Conservation (phyloP, 2,888 invertebrate species). For the Augochlorella aurata region DNA sequence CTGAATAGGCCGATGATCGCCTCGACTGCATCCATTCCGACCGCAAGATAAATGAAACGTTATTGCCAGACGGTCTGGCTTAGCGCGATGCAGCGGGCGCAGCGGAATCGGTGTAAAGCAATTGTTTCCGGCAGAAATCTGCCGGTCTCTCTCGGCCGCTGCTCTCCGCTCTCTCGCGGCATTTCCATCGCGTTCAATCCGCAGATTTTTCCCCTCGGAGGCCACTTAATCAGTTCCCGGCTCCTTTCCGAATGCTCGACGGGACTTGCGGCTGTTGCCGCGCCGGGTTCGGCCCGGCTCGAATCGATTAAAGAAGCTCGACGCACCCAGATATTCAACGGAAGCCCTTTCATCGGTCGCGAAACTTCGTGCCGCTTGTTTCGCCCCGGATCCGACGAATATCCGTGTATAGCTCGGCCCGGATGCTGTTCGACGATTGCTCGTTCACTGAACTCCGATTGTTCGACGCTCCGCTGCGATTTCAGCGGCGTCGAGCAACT, state of each 20-base stretch:
- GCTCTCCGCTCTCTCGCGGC: background rate
- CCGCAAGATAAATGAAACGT: slow-evolving; percentile 62
- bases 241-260: background rate
- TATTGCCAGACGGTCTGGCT: slow-evolving; percentile 14
- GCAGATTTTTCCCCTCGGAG: background rate
- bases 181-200: background rate
- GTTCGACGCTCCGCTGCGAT: no score
- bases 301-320: background rate
- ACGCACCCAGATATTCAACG: background rate
- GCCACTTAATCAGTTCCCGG: background rate
- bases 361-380: background rate
- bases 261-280: background rate
- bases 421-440: background rate
- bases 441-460: no score
- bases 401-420: background rate
- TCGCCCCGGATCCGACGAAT: background rate
- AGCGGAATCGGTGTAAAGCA: background rate
- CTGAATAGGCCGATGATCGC: slow-evolving; percentile 57
- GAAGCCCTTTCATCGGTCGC: background rate
- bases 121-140: slow-evolving; percentile 2
- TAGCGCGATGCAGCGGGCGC: background rate
- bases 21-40: slow-evolving; percentile 26
- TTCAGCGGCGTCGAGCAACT: no score
- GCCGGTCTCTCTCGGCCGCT: no score
- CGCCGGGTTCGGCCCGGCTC: background rate